Evolutionary conservation across 2,113 vertebrate species (phyloP).

Genomic region (Notothenia coriiceps): DNA sequence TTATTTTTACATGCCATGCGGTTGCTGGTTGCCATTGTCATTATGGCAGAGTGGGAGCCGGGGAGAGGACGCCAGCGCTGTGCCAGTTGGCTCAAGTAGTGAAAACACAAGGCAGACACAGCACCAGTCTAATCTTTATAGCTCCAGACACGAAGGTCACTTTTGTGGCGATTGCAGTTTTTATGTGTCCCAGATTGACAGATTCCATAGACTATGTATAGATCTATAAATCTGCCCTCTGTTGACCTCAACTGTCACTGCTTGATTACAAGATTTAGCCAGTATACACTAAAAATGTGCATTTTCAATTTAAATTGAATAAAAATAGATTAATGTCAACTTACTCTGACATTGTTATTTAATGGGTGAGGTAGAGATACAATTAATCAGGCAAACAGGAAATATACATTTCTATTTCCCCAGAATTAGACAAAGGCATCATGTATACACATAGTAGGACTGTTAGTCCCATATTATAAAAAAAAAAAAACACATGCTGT

Average conservation of each 20-base stretch:
- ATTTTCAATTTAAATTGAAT: slow-evolving; percentile 13
- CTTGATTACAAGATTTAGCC: background rate
- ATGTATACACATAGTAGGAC: slow-evolving; percentile 5
- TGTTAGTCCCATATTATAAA: background rate
- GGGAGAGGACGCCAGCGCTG: slow-evolving; percentile 69
- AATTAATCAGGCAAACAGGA: slow-evolving; percentile 16
- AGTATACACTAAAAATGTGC: background rate
- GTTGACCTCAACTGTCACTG: background rate
- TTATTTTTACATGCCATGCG: slow-evolving; percentile 78
- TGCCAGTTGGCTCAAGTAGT: slow-evolving; percentile 84
- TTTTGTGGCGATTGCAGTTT: slow-evolving; percentile 67
- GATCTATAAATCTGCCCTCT: slow-evolving; percentile 3
- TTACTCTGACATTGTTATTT: slow-evolving; percentile 56
- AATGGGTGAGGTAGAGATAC: slow-evolving; percentile 37
- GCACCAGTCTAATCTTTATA: slow-evolving; percentile 82
- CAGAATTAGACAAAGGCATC: background rate
- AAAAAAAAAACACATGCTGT: slow-evolving; percentile 12
- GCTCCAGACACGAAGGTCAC: slow-evolving; percentile 82
- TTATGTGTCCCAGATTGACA: slow-evolving; percentile 56
- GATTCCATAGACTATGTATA: slow-evolving; percentile 41
- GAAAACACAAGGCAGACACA: slow-evolving; percentile 84
- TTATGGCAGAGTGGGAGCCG: slow-evolving; percentile 80
- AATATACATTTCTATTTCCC: slow-evolving; percentile 16
- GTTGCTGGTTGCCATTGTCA: slow-evolving; percentile 81
- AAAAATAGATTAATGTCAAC: slow-evolving; percentile 49